Evolutionary conservation across 2,797 vertebrate genomes (phyloP).

Genomic region (Rhynchonycteris naso): DNA sequence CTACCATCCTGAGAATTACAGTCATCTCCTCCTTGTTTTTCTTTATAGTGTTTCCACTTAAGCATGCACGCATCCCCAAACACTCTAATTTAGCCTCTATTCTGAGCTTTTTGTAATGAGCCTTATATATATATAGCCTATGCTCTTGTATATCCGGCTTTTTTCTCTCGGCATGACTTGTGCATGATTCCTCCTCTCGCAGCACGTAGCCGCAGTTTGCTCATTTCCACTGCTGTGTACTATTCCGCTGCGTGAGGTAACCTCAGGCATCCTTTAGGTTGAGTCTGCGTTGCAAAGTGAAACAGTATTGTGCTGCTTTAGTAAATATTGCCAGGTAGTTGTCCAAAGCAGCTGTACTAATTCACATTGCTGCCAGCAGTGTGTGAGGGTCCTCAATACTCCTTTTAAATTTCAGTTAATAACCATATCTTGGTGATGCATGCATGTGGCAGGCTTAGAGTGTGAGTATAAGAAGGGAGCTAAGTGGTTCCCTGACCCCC

Average conservation of each 20-base stretch:
- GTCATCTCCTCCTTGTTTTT: neutral
- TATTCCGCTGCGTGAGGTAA: accelerated
- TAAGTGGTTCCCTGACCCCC: neutral
- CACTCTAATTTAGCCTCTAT: neutral
- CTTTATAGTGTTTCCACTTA: neutral
- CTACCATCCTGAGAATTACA: accelerated
- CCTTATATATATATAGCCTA: too few species aligned
- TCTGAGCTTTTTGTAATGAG: neutral
- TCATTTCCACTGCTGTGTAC: neutral
- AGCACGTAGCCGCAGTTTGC: accelerated
- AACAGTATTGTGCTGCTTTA: neutral
- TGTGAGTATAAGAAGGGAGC: too few species aligned
- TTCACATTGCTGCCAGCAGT: neutral
- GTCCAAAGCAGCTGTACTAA: neutral
- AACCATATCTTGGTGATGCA: neutral
- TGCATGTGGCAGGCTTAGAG: neutral
- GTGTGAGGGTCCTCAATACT: neutral
- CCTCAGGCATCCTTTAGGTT: neutral
- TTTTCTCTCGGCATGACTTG: neutral
- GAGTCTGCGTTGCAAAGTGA: neutral
- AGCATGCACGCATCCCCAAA: accelerated
- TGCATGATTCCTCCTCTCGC: accelerated
- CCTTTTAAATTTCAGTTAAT: neutral
- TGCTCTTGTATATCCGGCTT: neutral
- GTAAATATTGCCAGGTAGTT: neutral